These are phyloP conservation scores for cat (Felis catus) DNA, from an alignment of 2,113 vertebrate genomes.

Conservation along the genomic window F.catus_Fca126_mat1.0 CM031423.1:59738001-59738500, in stretches of 20 bases:
- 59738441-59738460: not conserved
- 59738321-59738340: not conserved
- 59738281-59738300: slow-evolving; percentile 13
- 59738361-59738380: not conserved
- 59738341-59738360: not conserved
- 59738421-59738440: not conserved
- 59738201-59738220: not conserved
- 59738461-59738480: not conserved
- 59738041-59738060: not conserved
- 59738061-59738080: not conserved
- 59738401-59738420: not conserved
- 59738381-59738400: not conserved
- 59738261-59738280: not conserved
- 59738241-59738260: not conserved
- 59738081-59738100: not conserved
- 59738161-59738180: not conserved
- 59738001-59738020: not conserved
- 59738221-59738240: not conserved
- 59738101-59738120: not conserved
- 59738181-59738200: not conserved
- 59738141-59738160: not conserved
- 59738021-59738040: not conserved
- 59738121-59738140: not conserved
- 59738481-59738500: not conserved
- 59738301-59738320: not conserved